phyloP scores from a whole-genome alignment of 23 tunicate genomes.

The Halocynthia roretzi region DNA sequence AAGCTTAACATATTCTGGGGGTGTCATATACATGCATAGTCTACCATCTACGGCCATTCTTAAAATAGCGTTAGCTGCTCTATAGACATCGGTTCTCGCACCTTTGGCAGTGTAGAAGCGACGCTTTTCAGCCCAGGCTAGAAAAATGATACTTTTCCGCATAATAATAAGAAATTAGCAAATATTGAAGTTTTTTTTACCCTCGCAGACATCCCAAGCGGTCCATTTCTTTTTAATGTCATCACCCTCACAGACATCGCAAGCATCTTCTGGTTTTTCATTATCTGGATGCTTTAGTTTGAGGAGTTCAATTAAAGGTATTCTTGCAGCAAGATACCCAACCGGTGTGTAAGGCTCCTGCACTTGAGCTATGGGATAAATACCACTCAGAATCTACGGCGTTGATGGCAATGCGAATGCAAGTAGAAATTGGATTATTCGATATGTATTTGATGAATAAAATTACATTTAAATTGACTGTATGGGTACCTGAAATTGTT shows the following conservation, averaged over 20 bases:
- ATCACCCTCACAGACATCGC: not conserved
- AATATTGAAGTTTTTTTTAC: not conserved
- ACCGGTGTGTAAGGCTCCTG: slow-evolving; percentile 95
- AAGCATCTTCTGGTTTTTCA: not conserved
- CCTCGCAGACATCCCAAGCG: slow-evolving; percentile 92
- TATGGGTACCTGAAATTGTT: slow-evolving; percentile 65
- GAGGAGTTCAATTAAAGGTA: slow-evolving; percentile 56
- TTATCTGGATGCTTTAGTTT: slow-evolving; percentile 34
- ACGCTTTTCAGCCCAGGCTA: slow-evolving; percentile 79
- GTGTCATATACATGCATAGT: slow-evolving; percentile 78
- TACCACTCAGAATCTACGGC: slow-evolving; percentile 63
- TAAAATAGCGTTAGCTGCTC: slow-evolving; percentile 79
- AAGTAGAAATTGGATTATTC: not conserved
- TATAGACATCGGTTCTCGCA: slow-evolving; percentile 81
- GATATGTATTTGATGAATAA: not conserved
- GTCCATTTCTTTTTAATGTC: slow-evolving; percentile 47
- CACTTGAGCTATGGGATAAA: slow-evolving; percentile 92
- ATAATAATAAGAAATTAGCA: not conserved
- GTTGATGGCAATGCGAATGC: not conserved
- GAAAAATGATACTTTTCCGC: not conserved
- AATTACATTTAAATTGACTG: not conserved
- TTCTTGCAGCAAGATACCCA: slow-evolving; percentile 75
- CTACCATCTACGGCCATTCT: slow-evolving; percentile 95
- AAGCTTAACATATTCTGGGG: slow-evolving; percentile 49
- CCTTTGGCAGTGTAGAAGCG: slow-evolving; percentile 73